Percentiles rank a stretch among this genome's conserved stretches.
Evolutionary conservation across 2,797 vertebrate genomes (phyloP).

Genomic region (Sebastes trivittatus): DNA sequence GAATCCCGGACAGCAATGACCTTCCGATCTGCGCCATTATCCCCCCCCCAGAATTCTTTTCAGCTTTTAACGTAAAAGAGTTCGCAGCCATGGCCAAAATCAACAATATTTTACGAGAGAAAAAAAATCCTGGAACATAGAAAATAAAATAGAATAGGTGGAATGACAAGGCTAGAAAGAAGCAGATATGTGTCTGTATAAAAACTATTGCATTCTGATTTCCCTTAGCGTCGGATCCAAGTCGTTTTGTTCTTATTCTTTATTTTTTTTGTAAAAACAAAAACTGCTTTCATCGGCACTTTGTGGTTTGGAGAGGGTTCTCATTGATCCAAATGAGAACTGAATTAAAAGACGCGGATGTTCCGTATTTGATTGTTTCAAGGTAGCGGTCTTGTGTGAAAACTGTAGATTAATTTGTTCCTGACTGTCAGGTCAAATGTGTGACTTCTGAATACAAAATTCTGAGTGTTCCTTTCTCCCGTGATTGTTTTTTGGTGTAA

Average conservation of each 20-base stretch:
- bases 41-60: slow-evolving; percentile 44
- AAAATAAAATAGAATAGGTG: slow-evolving; percentile 22
- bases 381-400: background rate
- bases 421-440: background rate
- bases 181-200: slow-evolving; percentile 5
- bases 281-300: background rate
- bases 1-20: slow-evolving; percentile 58
- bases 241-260: slow-evolving; percentile 18
- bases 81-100: slow-evolving; percentile 49
- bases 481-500: background rate
- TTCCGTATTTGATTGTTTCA: slow-evolving; percentile 11
- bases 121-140: background rate
- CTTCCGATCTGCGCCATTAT: slow-evolving; percentile 39
- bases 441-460: background rate
- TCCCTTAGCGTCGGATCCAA: background rate
- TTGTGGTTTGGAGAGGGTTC: slow-evolving; percentile 14
- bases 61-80: slow-evolving; percentile 34
- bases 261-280: background rate
- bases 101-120: background rate
- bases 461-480: background rate
- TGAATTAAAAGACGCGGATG: slow-evolving; percentile 14
- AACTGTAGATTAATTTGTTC: slow-evolving; percentile 12
- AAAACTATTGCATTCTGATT: slow-evolving; percentile 25
- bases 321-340: slow-evolving; percentile 9
- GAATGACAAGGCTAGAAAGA: slow-evolving; percentile 32